A percentile compares a stretch with the other conserved stretches of the same genome.
Conservation (phyloP, 2,888 invertebrate genomes). For the Pelosia muscerda region DNA sequence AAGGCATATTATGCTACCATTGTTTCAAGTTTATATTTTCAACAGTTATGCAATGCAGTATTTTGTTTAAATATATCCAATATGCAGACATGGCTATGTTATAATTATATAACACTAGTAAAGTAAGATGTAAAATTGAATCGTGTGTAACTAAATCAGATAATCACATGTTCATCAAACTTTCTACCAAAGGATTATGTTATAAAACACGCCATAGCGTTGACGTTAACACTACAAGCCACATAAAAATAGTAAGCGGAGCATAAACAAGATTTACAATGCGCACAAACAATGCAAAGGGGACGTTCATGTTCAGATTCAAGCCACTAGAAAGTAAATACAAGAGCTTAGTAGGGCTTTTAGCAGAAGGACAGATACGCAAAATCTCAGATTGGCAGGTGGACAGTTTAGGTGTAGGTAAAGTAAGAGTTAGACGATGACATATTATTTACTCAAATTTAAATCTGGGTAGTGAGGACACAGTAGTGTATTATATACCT, state of each 20-base stretch:
- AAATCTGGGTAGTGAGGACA: constrained; percentile 78
- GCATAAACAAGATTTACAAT: constrained; percentile 56
- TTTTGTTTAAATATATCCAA: no score
- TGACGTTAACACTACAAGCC: not conserved
- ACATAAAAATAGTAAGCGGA: constrained; percentile 19
- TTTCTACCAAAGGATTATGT: not conserved
- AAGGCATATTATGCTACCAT: constrained; percentile 39
- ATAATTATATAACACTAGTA: no score
- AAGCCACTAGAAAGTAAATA: constrained; percentile 70
- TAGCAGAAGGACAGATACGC: no score
- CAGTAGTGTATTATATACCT: constrained; percentile 79
- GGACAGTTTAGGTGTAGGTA: no score
- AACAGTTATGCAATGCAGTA: constrained; percentile 29
- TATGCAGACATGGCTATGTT: no score
- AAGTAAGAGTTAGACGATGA: constrained; percentile 70
- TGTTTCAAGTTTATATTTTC: constrained; percentile 23
- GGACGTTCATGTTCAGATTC: constrained; percentile 63
- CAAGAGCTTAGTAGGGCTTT: constrained; percentile 63
- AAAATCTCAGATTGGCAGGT: no score
- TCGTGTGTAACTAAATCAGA: not conserved
- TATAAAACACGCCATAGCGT: not conserved
- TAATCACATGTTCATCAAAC: not conserved
- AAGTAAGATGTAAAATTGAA: not conserved
- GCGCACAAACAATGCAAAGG: constrained; percentile 61
- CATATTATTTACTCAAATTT: constrained; percentile 82